phyloP scores from a whole-genome alignment of 2,797 vertebrate species.

The Mico argentatus region DNA sequence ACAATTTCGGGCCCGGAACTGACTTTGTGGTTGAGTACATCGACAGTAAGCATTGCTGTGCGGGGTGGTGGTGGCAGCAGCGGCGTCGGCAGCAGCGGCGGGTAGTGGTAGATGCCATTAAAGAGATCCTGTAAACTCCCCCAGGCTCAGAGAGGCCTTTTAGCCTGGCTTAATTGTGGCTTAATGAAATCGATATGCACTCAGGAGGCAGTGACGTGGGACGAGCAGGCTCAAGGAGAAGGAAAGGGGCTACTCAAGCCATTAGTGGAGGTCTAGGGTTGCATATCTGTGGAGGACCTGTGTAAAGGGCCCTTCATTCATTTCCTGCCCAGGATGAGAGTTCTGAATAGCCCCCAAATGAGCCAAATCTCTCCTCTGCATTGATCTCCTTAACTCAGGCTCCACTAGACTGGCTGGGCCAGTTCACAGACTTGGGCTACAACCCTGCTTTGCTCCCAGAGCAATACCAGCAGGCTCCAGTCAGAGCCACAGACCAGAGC shows the following conservation, averaged over 20 bases:
- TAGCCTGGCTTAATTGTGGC: background rate
- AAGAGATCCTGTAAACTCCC: constrained; percentile 71
- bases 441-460: background rate
- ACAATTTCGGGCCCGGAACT: constrained; percentile 95
- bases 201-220: background rate
- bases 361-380: background rate
- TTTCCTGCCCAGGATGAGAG: background rate
- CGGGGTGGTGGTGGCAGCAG: constrained; percentile 73
- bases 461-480: background rate
- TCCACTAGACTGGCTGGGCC: background rate
- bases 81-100: background rate
- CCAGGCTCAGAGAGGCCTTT: background rate
- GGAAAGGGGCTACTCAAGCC: background rate
- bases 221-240: background rate
- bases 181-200: background rate
- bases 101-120: constrained; percentile 67
- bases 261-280: background rate
- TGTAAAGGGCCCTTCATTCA: background rate
- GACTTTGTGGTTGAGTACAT: constrained; percentile 99
- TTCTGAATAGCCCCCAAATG: background rate
- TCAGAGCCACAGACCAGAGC: background rate
- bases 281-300: background rate
- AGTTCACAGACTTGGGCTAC: background rate
- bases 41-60: constrained; percentile 96
- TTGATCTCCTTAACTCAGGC: background rate